Base-by-base conservation (phyloP, 2,888 invertebrate genomes). In the Bellardia pandia region DNA sequence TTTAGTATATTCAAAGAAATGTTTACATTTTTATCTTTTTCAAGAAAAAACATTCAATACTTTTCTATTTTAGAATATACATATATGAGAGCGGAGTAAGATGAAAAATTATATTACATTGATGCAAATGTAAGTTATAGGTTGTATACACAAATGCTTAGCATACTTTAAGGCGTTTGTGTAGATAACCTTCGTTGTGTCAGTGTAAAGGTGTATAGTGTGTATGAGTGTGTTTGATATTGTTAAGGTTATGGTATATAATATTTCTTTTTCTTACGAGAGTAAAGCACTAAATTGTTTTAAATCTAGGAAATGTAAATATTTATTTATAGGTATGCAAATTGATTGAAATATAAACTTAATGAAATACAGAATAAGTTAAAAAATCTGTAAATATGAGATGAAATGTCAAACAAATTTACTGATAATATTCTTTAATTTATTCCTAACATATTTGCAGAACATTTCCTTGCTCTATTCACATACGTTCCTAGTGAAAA, bases 91-190 rank as follows among this genome's bases (percentile, higher is more conserved):
- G 33, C 7, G 53, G 45, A 68, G 14, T 7, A 5, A 60, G 23
- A 60, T 42, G 9, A 30, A 72, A 71, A 80, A 66, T 74, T 56
- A 23, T 42, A 71, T 71, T 71, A 51, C 9, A 79, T 71, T 45
- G 11, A 64, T 14, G 37, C 14, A 8, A 9, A 37, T 13, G 30
- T 40, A 66, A 42, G 53, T 14, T 66, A 7, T 33, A 56, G 37
- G 48, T 16, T 45, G n/a, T 62, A 80, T 51, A 64, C 16, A 6
- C 30, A 74, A 64, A 53, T 72, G 42, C 33, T 62, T 58, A 56
- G 66, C 62, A 79, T 79, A 71, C 79, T 60, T 71, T 69, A 62
- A 71, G 76, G 76, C 40, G 14, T 16, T 51, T 37, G 33, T 30
- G 2, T 9, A 56, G 4, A 30, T 33, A 30, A 58, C 7, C 1